A percentile compares a stretch with the other conserved stretches of the same genome.
These are phyloP conservation scores for Metallyticus violacea DNA, from an alignment of 2,888 invertebrate species.

Conservation along the genomic window DNA sequence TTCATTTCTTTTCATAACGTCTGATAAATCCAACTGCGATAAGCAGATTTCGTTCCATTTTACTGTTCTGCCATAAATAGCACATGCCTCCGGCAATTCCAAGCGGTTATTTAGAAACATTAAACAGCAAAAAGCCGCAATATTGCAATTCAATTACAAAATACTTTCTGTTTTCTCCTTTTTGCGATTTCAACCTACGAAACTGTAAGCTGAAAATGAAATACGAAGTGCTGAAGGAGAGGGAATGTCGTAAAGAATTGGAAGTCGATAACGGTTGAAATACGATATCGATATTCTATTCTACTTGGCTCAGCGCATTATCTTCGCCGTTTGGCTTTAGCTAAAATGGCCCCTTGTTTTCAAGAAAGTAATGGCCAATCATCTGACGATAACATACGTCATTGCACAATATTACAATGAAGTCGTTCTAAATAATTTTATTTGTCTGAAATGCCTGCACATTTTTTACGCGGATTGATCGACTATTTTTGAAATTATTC, in stretches of 20 bases:
- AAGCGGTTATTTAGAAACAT: neutral
- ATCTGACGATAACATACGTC: neutral
- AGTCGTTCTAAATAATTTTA: too few relatives aligned
- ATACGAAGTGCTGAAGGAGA: neutral
- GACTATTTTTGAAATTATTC: too few relatives aligned
- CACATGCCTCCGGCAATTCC: neutral
- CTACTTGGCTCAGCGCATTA: neutral
- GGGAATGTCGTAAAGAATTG: neutral
- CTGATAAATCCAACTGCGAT: too few relatives aligned
- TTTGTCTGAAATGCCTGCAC: too few relatives aligned
- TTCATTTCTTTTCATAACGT: neutral
- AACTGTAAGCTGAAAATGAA: neutral
- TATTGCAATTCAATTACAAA: neutral
- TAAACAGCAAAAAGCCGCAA: neutral
- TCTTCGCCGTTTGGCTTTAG: neutral
- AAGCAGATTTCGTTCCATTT: neutral
- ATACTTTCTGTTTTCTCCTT: neutral
- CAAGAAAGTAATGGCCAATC: neutral
- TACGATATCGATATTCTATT: neutral
- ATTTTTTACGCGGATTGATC: too few relatives aligned
- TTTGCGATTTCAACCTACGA: neutral
- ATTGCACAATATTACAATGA: neutral
- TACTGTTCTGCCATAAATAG: neutral
- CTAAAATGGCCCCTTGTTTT: neutral
- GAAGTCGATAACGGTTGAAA: neutral